These are phyloP conservation scores for Tetramorium alpestre DNA, from an alignment of 1,140 invertebrate species.

Conservation along the genomic window DNA sequence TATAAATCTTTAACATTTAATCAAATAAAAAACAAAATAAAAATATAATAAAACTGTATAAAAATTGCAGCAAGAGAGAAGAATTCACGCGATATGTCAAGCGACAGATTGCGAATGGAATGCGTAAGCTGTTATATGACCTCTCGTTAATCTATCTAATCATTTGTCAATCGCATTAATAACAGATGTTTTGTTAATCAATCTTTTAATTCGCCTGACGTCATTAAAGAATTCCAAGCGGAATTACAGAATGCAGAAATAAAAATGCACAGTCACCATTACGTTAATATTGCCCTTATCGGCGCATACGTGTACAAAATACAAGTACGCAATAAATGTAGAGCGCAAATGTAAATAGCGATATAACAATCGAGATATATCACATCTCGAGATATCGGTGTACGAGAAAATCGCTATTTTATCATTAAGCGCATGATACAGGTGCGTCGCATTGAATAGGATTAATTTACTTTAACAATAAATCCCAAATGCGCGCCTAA, in stretches of 20 bases:
- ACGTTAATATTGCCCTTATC: not conserved
- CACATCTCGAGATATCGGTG: not conserved
- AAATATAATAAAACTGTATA: too few species aligned
- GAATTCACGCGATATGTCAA: too few species aligned
- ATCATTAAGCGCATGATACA: not conserved
- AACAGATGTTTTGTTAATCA: not conserved
- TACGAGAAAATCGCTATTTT: not conserved
- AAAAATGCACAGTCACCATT: not conserved
- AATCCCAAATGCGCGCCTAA: not conserved
- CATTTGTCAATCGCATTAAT: not conserved
- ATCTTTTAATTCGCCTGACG: not conserved
- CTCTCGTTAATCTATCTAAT: not conserved
- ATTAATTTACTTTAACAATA: constrained; percentile 11
- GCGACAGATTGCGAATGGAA: not conserved
- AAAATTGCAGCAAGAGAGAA: too few species aligned
- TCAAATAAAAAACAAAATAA: too few species aligned
- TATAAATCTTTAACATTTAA: too few species aligned
- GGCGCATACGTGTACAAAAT: not conserved
- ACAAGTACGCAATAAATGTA: not conserved
- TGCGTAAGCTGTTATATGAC: not conserved
- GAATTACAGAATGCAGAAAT: not conserved
- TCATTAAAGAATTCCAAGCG: not conserved
- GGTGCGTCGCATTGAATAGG: not conserved
- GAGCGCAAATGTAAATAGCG: not conserved
- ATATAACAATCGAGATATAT: not conserved